These are phyloP conservation scores for Cyaniris semiargus DNA, from an alignment of 2,888 invertebrate genomes.

Conservation along the genomic window DNA sequence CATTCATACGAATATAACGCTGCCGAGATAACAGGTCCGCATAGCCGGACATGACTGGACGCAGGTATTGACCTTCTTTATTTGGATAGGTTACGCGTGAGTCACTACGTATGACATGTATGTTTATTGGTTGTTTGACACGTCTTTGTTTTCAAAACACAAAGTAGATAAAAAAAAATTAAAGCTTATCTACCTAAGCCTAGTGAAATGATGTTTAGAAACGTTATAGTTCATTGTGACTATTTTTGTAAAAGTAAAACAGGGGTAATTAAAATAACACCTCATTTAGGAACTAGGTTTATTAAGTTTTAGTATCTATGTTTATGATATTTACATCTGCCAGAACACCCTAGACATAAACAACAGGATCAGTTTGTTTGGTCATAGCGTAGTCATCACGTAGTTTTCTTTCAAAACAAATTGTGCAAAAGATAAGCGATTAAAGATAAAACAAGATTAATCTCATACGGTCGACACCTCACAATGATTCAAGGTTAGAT, in stretches of 20 bases:
- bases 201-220: neutral
- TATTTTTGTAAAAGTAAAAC: neutral
- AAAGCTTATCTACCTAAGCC: neutral
- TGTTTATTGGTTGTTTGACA: slow-evolving; percentile 48
- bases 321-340: neutral
- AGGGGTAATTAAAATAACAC: neutral
- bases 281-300: neutral
- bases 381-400: neutral
- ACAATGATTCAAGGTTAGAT: neutral
- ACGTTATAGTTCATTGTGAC: neutral
- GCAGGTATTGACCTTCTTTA: slow-evolving; percentile 52
- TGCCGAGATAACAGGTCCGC: slow-evolving; percentile 54
- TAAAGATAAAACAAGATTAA: neutral
- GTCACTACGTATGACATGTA: slow-evolving; percentile 48
- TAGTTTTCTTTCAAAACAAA: neutral
- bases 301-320: neutral
- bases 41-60: slow-evolving; percentile 47
- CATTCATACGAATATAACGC: slow-evolving; percentile 67
- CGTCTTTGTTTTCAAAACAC: slow-evolving; percentile 12
- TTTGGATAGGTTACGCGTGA: slow-evolving; percentile 54
- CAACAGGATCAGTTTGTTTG: slow-evolving; percentile 4
- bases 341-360: neutral
- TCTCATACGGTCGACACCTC: neutral
- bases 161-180: neutral
- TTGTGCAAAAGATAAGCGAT: neutral